Evolutionary conservation across 2,797 vertebrate genomes (phyloP), one percentile per base, ranked within the genome.

Genomic region (Hippopotamyrus pictus): DNA sequence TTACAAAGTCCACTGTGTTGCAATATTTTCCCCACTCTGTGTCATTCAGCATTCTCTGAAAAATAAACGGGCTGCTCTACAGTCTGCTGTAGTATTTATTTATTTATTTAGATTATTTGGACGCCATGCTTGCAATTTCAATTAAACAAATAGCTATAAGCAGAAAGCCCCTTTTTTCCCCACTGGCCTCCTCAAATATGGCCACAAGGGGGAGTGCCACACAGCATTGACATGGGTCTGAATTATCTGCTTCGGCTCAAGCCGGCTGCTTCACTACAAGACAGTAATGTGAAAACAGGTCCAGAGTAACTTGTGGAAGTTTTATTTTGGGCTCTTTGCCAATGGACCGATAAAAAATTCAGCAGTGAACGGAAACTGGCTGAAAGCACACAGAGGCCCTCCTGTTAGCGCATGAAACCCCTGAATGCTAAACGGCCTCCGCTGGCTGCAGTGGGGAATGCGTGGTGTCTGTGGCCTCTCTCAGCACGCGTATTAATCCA

Each of bases 301-400:
- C 76, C 7, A 85, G 46, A 86, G 29, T 46, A 51, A 88, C 82
- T 59, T 88, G 87, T 54, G 87, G 87, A 87, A 84, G 82, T 69
- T 85, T 48, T 22, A 87, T 73, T 54, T 33, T 25, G 48, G 87
- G 59, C 48, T 29, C 7, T 48, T 3, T 62, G 89, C 89, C 89
- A 88, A 62, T 7, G 6, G 57, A 14, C 29, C 44, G 37, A 57
- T 59, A 44, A 86, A 57, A 90, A 48, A 29, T 57, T 48, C 37
- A 90, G 69, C 22, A 88, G 37, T 5, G 50, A 76, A 59, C 57
- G 37, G 50, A 25, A 37, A 33, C 4, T 46, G 51, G 33, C 1
- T 12, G 41, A 41, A 25, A 25, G 65, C 3, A 62, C 53, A 89
- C 76, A 62, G 51, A 62, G 53, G 4, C 14, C 79, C 19, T 7